phyloP scores from a whole-genome alignment of 2,888 invertebrate species.

The Anodontia alba region DNA sequence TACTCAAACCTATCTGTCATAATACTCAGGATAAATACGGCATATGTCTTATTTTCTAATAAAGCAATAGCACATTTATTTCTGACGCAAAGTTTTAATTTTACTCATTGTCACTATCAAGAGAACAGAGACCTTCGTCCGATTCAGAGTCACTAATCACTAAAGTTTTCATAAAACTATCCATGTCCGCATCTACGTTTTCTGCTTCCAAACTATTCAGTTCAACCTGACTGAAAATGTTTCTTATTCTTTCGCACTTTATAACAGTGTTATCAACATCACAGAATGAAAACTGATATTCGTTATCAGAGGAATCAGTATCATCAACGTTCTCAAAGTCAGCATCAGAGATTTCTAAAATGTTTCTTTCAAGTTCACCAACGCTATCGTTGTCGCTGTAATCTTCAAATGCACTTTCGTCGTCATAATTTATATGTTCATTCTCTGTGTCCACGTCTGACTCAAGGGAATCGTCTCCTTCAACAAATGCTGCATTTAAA shows the following conservation, averaged over 20 bases:
- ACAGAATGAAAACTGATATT: background rate
- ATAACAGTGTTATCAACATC: background rate
- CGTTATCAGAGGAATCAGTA: background rate
- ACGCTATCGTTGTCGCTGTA: constrained; percentile 33
- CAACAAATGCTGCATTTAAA: background rate
- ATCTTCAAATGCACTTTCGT: constrained; percentile 27
- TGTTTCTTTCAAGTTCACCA: constrained; percentile 42
- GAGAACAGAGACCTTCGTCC: background rate
- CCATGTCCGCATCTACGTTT: background rate
- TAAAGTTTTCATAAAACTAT: background rate
- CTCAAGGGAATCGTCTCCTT: background rate
- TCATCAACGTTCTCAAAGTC: background rate
- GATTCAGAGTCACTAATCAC: background rate
- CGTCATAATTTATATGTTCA: too few species aligned
- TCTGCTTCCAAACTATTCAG: background rate
- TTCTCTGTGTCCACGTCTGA: too few species aligned
- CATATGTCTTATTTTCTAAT: too few species aligned
- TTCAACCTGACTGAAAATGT: background rate
- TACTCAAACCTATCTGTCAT: too few species aligned
- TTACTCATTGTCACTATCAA: background rate
- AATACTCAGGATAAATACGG: too few species aligned
- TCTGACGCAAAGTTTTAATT: too few species aligned
- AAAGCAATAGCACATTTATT: too few species aligned
- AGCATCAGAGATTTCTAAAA: constrained; percentile 7
- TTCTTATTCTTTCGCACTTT: background rate